Conservation (phyloP, 2,888 invertebrate genomes). For the Antheraea assamensis region DNA sequence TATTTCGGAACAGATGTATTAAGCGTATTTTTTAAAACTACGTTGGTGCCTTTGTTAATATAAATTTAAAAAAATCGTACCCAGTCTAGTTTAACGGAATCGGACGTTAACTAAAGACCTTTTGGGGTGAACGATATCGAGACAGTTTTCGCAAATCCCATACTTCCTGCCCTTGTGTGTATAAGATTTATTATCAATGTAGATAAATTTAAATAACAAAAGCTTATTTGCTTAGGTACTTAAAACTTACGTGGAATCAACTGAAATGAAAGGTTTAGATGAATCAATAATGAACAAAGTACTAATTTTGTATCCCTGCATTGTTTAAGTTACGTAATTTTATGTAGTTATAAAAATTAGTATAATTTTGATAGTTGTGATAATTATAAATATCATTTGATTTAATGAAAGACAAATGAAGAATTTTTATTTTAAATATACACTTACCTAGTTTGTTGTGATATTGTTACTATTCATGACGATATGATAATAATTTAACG, state of each 20-base stretch:
- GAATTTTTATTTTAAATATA: conserved; percentile 16
- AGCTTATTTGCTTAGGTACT: not conserved
- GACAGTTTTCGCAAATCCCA: not conserved
- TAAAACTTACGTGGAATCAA: conserved; percentile 5
- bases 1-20: not conserved
- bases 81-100: not conserved
- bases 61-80: not conserved
- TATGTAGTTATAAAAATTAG: conserved; percentile 18
- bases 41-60: conserved; percentile 5
- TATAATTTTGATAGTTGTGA: conserved; percentile 24
- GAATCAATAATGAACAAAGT: conserved; percentile 13
- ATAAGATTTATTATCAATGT: conserved; percentile 2
- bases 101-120: not conserved
- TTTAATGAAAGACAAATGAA: conserved; percentile 28
- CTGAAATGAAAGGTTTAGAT: not conserved
- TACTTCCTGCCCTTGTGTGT: not conserved
- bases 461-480: conserved; percentile 24
- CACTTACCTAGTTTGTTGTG: conserved; percentile 24
- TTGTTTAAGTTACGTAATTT: conserved; percentile 18
- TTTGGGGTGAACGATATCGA: not conserved
- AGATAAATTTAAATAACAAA: not conserved
- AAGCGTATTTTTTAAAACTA: not conserved
- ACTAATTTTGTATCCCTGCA: conserved; percentile 16
- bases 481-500: conserved; percentile 30
- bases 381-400: conserved; percentile 22